Conservation (phyloP, 2,797 vertebrate genomes). For the Picus viridis region DNA sequence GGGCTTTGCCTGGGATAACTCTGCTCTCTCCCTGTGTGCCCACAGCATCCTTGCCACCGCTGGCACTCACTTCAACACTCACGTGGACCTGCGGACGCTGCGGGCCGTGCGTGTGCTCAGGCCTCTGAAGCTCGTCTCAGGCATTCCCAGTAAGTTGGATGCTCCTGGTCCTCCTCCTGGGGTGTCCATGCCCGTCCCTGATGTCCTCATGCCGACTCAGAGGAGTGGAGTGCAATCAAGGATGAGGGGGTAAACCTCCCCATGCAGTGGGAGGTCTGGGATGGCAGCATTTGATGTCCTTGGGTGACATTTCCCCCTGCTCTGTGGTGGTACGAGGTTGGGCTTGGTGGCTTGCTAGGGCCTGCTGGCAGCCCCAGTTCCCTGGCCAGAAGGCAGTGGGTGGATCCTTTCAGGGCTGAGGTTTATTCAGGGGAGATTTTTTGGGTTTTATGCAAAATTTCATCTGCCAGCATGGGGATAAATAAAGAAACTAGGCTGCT, state of each 20-base stretch:
- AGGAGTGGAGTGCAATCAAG: background rate
- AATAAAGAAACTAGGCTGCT: conserved; percentile 30
- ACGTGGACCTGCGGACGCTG: conserved; percentile 95
- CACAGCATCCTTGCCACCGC: conserved; percentile 94
- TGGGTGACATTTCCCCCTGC: background rate
- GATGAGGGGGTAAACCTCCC: background rate
- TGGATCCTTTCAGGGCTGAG: conserved; percentile 45
- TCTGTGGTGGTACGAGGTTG: background rate
- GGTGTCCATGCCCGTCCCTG: rapidly evolving
- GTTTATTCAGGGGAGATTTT: conserved; percentile 28
- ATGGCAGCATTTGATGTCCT: background rate
- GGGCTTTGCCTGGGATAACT: conserved; percentile 6
- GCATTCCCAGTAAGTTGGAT: conserved; percentile 93
- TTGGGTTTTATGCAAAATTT: background rate
- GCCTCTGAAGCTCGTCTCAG: conserved; percentile 97
- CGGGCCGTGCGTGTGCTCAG: conserved; percentile 94
- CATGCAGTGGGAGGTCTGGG: rapidly evolving
- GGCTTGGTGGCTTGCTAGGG: background rate
- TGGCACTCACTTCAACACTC: conserved; percentile 95
- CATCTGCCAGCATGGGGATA: background rate
- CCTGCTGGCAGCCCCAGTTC: background rate
- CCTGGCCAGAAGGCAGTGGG: conserved; percentile 22
- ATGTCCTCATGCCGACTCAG: rapidly evolving
- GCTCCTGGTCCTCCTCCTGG: background rate
- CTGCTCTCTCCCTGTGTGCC: conserved; percentile 48